Base-by-base conservation (phyloP, 2,888 invertebrate species). In the Oxycera nigricornis region DNA sequence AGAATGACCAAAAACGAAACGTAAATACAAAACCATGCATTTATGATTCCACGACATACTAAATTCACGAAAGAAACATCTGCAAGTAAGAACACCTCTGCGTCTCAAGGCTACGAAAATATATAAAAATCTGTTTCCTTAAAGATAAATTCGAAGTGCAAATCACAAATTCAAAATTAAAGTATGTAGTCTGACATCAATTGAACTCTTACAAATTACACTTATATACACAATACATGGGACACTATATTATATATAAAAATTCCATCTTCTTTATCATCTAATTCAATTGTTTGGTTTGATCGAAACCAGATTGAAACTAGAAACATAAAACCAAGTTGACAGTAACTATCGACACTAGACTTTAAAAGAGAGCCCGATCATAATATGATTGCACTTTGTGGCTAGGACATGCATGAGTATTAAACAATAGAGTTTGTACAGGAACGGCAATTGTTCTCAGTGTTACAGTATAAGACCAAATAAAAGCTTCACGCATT, bases 121-220 rank as follows among this genome's bases (percentile, higher is more conserved):
- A 61, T 61, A 61, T 31, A 61, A 61, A 61, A 61, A 61, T 61
- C 30, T 39, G 4, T 22, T 65, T 39, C 24, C 65, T 65, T 65
- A 65, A 68, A 68, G 17, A 68, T 68, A 68, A 68, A 68, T 50
- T 68, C 68, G 68, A 68, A 68, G 17, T n/a, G 30, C 30, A 68
- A 24, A 68, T 68, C 68, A 68, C 68, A 68, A 50, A 28, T 68
- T 14, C 2, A 46, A 68, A 68, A 28, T 30, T n/a, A 46, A 62
- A 35, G n/a, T n/a, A n/a, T n/a, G n/a, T 28, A 50, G 17, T 28
- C 7, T 39, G 30, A 31, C 22, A 31, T 31, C 20, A 52, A 17
- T n/a, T n/a, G 14, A 70, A 17, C 4, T 30, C 70, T 70, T 70
- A 70, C 3, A 31, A 17, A 52, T 70, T 55, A 70, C 20, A 31